Evolutionary conservation across 1,140 invertebrate species (phyloP).

Genomic region (Paracyclopina nana): DNA sequence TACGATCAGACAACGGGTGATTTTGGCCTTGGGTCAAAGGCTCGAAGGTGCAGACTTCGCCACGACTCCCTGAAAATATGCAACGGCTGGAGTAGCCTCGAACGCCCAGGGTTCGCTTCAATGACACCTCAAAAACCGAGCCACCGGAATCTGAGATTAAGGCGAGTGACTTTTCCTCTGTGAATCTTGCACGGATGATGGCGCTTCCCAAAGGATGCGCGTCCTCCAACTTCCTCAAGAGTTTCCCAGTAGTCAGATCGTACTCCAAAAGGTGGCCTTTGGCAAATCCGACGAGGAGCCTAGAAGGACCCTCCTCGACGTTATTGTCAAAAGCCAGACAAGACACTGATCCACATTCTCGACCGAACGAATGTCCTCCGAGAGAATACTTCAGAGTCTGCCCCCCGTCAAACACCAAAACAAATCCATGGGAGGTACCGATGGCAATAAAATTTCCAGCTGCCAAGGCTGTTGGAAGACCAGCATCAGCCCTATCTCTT

Average conservation of each 20-base stretch:
- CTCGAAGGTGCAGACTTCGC: slow-evolving; percentile 77
- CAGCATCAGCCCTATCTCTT: slow-evolving; percentile 66
- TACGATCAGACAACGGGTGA: slow-evolving; percentile 48
- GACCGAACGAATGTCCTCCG: slow-evolving; percentile 26
- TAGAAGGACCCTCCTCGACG: slow-evolving; percentile 46
- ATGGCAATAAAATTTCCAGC: slow-evolving; percentile 58
- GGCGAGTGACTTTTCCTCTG: slow-evolving; percentile 49
- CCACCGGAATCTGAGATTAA: slow-evolving; percentile 84
- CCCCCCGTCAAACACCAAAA: slow-evolving; percentile 62
- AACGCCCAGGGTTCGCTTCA: slow-evolving; percentile 69
- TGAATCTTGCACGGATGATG: slow-evolving; percentile 35
- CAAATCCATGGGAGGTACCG: slow-evolving; percentile 76
- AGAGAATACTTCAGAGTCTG: slow-evolving; percentile 49
- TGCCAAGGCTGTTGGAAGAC: slow-evolving; percentile 56
- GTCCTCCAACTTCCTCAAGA: slow-evolving; percentile 57
- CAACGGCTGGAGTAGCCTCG: slow-evolving; percentile 42
- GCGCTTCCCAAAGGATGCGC: slow-evolving; percentile 51
- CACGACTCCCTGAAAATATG: slow-evolving; percentile 46
- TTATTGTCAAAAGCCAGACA: slow-evolving; percentile 51
- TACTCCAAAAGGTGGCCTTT: slow-evolving; percentile 66
- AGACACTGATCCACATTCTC: slow-evolving; percentile 46
- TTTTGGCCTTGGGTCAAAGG: slow-evolving; percentile 46
- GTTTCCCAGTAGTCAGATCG: slow-evolving; percentile 49
- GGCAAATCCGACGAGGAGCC: slow-evolving; percentile 65
- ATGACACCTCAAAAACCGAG: slow-evolving; percentile 86